phyloP scores from a whole-genome alignment of 2,113 vertebrate species.

The Sitta europaea region DNA sequence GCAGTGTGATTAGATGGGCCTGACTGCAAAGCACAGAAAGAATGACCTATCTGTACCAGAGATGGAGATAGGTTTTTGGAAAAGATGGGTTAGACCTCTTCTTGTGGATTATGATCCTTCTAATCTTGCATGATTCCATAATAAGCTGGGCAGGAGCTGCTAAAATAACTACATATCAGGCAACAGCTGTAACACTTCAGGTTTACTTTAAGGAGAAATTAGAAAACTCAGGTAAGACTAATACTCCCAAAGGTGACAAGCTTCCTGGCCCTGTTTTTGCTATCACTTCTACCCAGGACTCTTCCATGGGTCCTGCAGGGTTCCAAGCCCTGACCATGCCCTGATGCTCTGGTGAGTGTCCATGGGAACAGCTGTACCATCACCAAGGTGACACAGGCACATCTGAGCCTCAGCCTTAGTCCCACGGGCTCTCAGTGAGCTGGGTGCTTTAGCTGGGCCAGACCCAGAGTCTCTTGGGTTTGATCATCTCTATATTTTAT shows the following conservation, averaged over 20 bases:
- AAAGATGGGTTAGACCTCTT: neutral
- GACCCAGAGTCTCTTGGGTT: neutral
- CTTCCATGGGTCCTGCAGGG: neutral
- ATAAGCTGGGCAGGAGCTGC: neutral
- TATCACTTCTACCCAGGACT: neutral
- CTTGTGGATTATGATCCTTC: neutral
- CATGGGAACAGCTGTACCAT: fast-evolving
- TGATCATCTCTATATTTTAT: constrained; percentile 37
- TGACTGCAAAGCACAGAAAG: neutral
- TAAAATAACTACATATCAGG: neutral
- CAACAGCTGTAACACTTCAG: neutral
- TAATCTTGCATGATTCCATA: neutral
- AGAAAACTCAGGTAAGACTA: neutral
- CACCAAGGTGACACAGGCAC: neutral
- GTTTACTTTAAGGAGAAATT: neutral
- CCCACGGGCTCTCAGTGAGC: neutral
- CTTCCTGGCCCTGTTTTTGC: neutral
- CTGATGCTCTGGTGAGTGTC: neutral
- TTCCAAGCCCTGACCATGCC: fast-evolving
- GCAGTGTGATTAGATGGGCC: neutral
- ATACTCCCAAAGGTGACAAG: neutral
- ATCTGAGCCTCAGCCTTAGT: neutral
- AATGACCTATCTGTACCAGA: neutral
- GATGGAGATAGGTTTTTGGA: neutral
- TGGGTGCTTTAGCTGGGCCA: neutral